Percentiles rank a stretch among this genome's conserved stretches.
Evolutionary conservation across 2,888 invertebrate species (phyloP).

Genomic region (Tethea ocularis): DNA sequence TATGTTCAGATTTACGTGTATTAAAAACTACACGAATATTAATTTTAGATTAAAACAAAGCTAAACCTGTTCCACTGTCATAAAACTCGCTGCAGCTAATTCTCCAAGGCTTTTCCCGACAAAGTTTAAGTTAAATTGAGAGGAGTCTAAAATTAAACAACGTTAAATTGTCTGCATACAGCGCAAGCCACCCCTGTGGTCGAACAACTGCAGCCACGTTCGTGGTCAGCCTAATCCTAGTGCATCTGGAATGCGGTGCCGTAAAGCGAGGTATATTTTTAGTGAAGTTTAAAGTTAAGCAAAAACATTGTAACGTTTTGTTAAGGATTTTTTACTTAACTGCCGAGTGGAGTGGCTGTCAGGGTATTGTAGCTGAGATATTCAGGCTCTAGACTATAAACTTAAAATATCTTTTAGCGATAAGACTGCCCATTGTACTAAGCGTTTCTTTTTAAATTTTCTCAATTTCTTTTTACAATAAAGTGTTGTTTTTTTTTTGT

Average conservation of each 20-base stretch:
- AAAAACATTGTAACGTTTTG: neutral
- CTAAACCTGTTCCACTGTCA: neutral
- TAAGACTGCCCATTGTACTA: too few relatives aligned
- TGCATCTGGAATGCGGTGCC: constrained; percentile 11
- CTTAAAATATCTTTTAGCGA: too few relatives aligned
- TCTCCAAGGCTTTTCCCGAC: neutral
- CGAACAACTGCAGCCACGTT: constrained; percentile 16
- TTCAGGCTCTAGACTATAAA: too few relatives aligned
- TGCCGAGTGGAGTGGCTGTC: too few relatives aligned
- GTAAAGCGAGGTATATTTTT: neutral
- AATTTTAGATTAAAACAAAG: neutral
- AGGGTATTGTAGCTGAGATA: too few relatives aligned
- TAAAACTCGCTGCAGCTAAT: neutral
- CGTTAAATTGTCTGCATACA: neutral
- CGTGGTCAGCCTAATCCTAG: constrained; percentile 26
- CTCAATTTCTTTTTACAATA: too few relatives aligned
- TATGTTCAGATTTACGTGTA: too few relatives aligned
- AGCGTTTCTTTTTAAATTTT: too few relatives aligned
- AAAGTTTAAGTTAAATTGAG: constrained; percentile 2
- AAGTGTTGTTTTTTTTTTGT: too few relatives aligned
- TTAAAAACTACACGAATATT: too few relatives aligned
- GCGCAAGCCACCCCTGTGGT: constrained; percentile 22
- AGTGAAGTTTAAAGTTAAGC: neutral
- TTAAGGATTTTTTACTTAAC: too few relatives aligned
- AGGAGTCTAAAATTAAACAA: constrained; percentile 4